These are phyloP conservation scores for Cirrhinus molitorella DNA, from an alignment of 2,797 vertebrate genomes.

Conservation along the genomic window DNA sequence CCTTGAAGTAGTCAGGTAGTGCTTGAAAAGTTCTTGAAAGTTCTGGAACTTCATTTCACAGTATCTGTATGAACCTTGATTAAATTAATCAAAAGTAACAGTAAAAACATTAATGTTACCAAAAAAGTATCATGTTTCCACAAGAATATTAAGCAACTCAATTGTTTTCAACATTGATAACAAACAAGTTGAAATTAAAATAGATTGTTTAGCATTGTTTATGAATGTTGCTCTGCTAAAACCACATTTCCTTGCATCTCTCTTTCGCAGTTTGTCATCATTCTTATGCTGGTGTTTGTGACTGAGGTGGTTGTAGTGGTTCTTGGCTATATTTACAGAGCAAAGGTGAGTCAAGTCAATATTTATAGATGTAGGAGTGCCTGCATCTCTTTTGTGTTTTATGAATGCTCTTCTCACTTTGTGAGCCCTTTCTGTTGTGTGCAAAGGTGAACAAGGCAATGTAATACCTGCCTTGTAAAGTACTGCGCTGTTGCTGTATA, in stretches of 20 bases:
- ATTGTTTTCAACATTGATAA: not conserved
- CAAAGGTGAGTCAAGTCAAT: slow-evolving; percentile 84
- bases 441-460: not conserved
- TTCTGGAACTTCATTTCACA: no score
- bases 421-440: not conserved
- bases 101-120: not conserved
- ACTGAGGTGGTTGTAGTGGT: slow-evolving; percentile 97
- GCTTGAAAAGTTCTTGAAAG: no score
- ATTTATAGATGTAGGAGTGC: slow-evolving; percentile 41
- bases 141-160: not conserved
- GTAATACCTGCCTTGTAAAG: not conserved
- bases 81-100: not conserved
- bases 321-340: slow-evolving; percentile 96
- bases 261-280: slow-evolving; percentile 91
- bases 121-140: not conserved
- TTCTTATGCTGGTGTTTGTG: slow-evolving; percentile 94
- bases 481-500: not conserved
- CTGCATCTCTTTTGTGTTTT: slow-evolving; percentile 14
- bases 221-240: not conserved
- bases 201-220: not conserved
- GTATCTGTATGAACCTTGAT: no score
- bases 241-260: slow-evolving; percentile 9
- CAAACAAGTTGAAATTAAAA: not conserved
- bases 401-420: not conserved
- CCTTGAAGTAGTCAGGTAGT: no score